A percentile compares a stretch with the other conserved stretches of the same genome.
These are phyloP conservation scores for Salvelinus namaycush DNA, from an alignment of 2,113 vertebrate species.

Conservation along the genomic window DNA sequence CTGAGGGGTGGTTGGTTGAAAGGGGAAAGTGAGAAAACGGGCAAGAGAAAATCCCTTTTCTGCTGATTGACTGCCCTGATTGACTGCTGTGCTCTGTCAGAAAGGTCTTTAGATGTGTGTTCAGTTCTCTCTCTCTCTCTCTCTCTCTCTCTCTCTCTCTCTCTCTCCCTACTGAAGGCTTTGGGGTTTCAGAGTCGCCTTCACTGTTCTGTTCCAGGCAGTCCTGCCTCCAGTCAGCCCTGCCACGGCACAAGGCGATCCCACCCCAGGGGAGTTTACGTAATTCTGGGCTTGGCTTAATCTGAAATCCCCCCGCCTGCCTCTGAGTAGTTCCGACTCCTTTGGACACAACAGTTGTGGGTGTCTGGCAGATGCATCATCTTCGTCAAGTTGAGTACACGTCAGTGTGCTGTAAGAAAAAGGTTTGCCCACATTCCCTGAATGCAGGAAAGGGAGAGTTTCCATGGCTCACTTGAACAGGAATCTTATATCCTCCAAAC, in stretches of 20 bases:
- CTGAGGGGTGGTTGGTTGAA: conserved; percentile 19
- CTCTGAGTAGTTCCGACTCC: too few relatives aligned
- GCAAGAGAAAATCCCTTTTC: background rate
- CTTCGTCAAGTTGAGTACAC: too few relatives aligned
- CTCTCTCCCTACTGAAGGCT: conserved; percentile 4
- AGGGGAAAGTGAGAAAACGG: background rate
- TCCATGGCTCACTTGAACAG: too few relatives aligned
- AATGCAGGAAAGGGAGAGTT: too few relatives aligned
- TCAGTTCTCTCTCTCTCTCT: conserved; percentile 9
- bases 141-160: conserved; percentile 5
- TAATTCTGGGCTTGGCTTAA: too few relatives aligned
- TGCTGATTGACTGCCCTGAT: conserved; percentile 12
- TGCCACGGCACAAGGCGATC: conserved; percentile 39
- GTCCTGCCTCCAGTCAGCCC: conserved; percentile 8
- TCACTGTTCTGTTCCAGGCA: background rate
- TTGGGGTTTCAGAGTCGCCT: conserved; percentile 25
- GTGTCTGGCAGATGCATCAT: too few relatives aligned
- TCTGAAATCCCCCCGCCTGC: too few relatives aligned
- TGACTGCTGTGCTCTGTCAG: conserved; percentile 13
- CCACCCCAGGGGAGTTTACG: conserved; percentile 16
- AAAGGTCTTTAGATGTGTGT: conserved; percentile 12
- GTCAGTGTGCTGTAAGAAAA: too few relatives aligned
- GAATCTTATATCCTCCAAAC: too few relatives aligned
- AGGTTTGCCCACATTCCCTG: too few relatives aligned
- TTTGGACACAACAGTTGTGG: too few relatives aligned